phyloP scores from a whole-genome alignment of 2,797 vertebrate species.

The Cirrhinus molitorella region DNA sequence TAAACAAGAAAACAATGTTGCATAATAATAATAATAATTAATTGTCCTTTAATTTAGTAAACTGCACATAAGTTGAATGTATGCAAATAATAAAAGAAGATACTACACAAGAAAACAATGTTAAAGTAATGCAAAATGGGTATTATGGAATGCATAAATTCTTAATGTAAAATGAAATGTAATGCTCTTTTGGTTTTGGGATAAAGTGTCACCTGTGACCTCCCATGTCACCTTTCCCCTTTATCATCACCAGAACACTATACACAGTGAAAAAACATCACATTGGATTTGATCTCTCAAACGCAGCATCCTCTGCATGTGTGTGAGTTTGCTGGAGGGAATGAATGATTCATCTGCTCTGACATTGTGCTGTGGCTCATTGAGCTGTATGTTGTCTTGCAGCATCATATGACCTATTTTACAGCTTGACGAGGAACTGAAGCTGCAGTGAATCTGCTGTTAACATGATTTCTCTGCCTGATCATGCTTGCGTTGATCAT shows the following conservation, averaged over 20 bases:
- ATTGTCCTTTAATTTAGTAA: too few relatives aligned
- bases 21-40: too few relatives aligned
- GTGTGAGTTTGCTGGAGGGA: background rate
- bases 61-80: too few relatives aligned
- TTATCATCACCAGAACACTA: background rate
- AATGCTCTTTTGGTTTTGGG: background rate
- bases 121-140: too few relatives aligned
- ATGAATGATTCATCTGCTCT: conserved; percentile 16
- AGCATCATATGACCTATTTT: conserved; percentile 9
- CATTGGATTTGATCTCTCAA: too few relatives aligned
- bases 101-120: too few relatives aligned
- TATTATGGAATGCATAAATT: too few relatives aligned
- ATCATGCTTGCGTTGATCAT: background rate
- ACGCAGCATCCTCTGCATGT: background rate
- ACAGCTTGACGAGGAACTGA: background rate
- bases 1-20: too few relatives aligned
- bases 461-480: background rate
- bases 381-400: conserved; percentile 16
- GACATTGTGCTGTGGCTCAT: background rate
- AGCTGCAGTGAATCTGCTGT: background rate
- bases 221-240: background rate
- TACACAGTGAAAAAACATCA: background rate
- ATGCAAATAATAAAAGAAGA: too few relatives aligned
- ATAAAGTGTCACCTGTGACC: background rate
- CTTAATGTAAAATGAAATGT: too few relatives aligned